phyloP scores from a whole-genome alignment of 2,888 invertebrate genomes.

The Octonoba sinensis region DNA sequence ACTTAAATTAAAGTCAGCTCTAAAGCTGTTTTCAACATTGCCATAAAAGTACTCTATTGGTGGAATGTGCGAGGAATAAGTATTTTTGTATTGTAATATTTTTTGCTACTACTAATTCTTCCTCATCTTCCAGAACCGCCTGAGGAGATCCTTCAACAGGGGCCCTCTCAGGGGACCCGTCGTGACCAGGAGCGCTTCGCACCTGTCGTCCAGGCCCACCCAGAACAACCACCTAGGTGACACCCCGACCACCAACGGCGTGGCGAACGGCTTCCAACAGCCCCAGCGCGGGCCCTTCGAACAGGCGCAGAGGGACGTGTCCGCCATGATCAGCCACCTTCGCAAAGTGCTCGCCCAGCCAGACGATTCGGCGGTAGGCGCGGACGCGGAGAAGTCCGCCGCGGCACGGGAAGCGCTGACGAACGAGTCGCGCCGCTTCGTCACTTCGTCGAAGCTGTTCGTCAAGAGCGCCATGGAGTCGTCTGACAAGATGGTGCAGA shows the following conservation, averaged over 20 bases:
- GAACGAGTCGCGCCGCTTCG: slow-evolving; percentile 83
- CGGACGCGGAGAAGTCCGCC: slow-evolving; percentile 73
- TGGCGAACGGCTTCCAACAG: slow-evolving; percentile 17
- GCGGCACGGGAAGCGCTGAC: slow-evolving; percentile 81
- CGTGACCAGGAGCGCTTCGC: slow-evolving; percentile 2
- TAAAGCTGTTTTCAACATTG: too few relatives aligned
- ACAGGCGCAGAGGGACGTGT: slow-evolving; percentile 55
- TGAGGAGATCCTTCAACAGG: slow-evolving; percentile 43
- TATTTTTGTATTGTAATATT: too few relatives aligned
- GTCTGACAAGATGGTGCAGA: slow-evolving; percentile 77
- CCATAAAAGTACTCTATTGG: too few relatives aligned
- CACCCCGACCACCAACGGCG: slow-evolving; percentile 4
- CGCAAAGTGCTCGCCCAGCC: slow-evolving; percentile 11
- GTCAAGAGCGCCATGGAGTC: slow-evolving; percentile 85
- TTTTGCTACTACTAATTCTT: too few relatives aligned
- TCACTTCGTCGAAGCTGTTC: slow-evolving; percentile 84
- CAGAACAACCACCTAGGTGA: neutral
- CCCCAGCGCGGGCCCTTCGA: slow-evolving; percentile 22
- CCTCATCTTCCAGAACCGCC: slow-evolving; percentile 33
- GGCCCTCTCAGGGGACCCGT: slow-evolving; percentile 19
- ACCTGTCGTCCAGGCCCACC: neutral
- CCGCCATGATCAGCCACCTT: slow-evolving; percentile 53
- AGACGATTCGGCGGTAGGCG: slow-evolving; percentile 3
- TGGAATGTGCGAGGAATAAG: too few relatives aligned
- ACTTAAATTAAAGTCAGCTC: too few relatives aligned